Percentiles rank a stretch among this genome's conserved stretches.
Conservation (phyloP, 2,888 invertebrate species). For the Mycalesis mineus region DNA sequence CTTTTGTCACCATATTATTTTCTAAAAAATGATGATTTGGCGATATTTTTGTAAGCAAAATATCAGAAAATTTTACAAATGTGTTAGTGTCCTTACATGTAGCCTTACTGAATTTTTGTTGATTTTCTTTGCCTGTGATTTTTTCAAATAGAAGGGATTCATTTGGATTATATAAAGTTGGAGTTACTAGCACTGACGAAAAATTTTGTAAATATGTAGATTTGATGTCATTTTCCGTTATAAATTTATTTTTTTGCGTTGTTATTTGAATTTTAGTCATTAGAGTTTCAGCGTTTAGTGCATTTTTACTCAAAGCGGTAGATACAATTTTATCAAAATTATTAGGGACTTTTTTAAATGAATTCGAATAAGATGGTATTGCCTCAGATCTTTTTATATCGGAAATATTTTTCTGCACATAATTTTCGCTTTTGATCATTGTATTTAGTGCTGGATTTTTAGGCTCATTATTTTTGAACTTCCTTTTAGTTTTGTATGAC, state of each 20-base stretch:
- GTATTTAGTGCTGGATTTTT: no score
- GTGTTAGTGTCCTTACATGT: neutral
- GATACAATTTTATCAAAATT: neutral
- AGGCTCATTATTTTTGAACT: no score
- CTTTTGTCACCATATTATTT: neutral
- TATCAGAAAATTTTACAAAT: neutral
- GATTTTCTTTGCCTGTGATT: neutral
- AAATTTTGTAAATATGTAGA: neutral
- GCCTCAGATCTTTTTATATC: neutral
- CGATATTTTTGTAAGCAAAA: neutral
- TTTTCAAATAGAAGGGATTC: neutral
- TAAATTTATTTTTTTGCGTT: neutral
- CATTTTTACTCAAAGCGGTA: neutral
- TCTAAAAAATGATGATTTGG: neutral
- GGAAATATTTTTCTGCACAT: neutral
- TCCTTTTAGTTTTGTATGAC: no score
- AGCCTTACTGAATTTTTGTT: neutral
- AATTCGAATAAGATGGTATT: neutral
- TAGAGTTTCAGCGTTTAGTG: neutral
- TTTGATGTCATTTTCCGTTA: neutral
- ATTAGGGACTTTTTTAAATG: neutral
- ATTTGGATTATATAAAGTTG: no score
- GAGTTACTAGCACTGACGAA: neutral
- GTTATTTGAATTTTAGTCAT: neutral
- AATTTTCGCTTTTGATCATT: no score